Evolutionary conservation across 2,888 invertebrate genomes (phyloP).

Genomic region (Hirtodrosophila trivittata): DNA sequence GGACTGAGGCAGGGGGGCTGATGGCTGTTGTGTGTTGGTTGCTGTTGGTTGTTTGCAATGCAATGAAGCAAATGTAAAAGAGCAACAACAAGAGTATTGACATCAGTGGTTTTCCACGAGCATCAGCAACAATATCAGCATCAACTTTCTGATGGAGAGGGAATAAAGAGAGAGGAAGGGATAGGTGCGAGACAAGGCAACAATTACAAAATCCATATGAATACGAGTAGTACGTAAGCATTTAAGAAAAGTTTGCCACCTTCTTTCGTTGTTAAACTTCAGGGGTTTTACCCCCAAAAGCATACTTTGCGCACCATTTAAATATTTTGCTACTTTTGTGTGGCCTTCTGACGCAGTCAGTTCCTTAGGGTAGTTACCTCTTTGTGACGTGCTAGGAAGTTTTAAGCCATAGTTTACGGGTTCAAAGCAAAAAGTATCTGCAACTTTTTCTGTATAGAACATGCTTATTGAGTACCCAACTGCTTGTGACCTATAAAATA

Average conservation of each 20-base stretch:
- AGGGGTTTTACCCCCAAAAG: conserved; percentile 38
- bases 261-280: no score
- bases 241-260: conserved; percentile 48
- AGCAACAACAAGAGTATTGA: conserved; percentile 28
- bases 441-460: conserved; percentile 14
- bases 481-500: not conserved
- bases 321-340: conserved; percentile 66
- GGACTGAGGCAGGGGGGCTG: conserved; percentile 2
- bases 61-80: conserved; percentile 56
- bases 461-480: no score
- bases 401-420: conserved; percentile 13
- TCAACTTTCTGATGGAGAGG: no score
- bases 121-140: no score
- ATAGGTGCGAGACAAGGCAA: conserved; percentile 2
- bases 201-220: conserved; percentile 35
- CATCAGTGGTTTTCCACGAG: conserved; percentile 31
- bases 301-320: conserved; percentile 68
- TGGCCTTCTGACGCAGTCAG: conserved; percentile 50
- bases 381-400: conserved; percentile 41
- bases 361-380: conserved; percentile 20
- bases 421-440: conserved; percentile 18
- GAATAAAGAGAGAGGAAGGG: no score
- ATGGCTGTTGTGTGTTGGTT: no score
- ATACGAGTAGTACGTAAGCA: conserved; percentile 5
- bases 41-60: no score